A percentile compares a stretch with the other conserved stretches of the same genome.
Conservation (phyloP, 2,797 vertebrate genomes). For the Periparus ater region DNA sequence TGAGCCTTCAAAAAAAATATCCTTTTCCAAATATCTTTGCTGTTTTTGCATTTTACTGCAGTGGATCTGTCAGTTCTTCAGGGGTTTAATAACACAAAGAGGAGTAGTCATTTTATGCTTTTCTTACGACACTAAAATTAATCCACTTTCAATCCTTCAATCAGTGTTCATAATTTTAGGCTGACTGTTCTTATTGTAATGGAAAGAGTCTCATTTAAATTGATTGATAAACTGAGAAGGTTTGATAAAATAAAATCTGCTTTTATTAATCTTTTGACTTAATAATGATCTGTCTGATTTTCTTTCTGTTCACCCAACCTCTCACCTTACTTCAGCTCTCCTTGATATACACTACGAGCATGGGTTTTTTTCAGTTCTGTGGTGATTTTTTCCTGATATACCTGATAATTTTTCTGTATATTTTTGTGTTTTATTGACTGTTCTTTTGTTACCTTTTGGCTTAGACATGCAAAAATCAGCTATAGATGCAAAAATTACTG, state of each 20-base stretch:
- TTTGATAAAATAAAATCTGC: conserved; percentile 59
- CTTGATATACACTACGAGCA: background rate
- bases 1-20: background rate
- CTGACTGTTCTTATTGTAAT: conserved; percentile 23
- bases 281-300: conserved; percentile 58
- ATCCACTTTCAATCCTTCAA: conserved; percentile 48
- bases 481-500: background rate
- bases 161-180: conserved; percentile 27
- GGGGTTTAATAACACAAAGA: conserved; percentile 22
- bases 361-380: background rate
- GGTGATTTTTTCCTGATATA: background rate
- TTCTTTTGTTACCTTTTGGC: background rate
- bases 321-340: background rate
- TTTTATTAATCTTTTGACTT: conserved; percentile 69
- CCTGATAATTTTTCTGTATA: background rate
- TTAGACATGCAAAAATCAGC: background rate
- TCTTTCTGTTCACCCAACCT: background rate
- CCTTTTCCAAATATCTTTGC: background rate
- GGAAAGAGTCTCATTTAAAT: conserved; percentile 60
- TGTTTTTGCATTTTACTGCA: background rate
- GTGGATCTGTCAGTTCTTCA: background rate
- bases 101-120: conserved; percentile 36
- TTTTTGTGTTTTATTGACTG: background rate
- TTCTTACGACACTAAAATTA: conserved; percentile 47
- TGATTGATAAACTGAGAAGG: conserved; percentile 67